Conservation (phyloP, 2,113 vertebrate species). For the Oryzias celebensis region DNA sequence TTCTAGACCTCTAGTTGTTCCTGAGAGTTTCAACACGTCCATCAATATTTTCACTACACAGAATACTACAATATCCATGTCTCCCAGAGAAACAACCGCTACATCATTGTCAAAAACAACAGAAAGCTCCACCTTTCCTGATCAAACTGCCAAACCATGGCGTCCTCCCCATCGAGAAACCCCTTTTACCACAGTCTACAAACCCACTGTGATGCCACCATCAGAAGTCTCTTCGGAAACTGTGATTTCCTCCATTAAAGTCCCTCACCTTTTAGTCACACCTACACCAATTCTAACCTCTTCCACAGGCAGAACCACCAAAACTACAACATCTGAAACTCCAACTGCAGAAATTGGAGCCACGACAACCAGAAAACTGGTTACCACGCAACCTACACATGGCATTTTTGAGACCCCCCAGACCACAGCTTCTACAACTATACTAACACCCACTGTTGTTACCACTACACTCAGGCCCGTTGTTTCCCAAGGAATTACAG, state of each 20-base stretch:
- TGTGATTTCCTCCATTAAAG: slow-evolving; percentile 24
- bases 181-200: slow-evolving; percentile 35
- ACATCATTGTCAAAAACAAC: slow-evolving; percentile 22
- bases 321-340: slow-evolving; percentile 25
- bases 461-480: slow-evolving; percentile 47
- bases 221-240: slow-evolving; percentile 29
- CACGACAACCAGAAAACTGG: slow-evolving; percentile 31
- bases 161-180: slow-evolving; percentile 27
- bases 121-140: slow-evolving; percentile 19
- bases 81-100: slow-evolving; percentile 46
- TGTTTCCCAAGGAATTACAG: slow-evolving; percentile 24
- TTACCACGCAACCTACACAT: slow-evolving; percentile 18
- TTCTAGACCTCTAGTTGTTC: slow-evolving; percentile 31
- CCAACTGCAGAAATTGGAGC: slow-evolving; percentile 21
- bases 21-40: slow-evolving; percentile 40
- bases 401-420: slow-evolving; percentile 24
- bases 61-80: slow-evolving; percentile 13
- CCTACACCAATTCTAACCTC: slow-evolving; percentile 14
- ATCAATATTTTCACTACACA: slow-evolving; percentile 30
- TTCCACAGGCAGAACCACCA: slow-evolving; percentile 28
- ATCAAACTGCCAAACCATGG: slow-evolving; percentile 37
- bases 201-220: slow-evolving; percentile 49
- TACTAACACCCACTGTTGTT: slow-evolving; percentile 7
- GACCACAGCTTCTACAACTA: slow-evolving; percentile 30
- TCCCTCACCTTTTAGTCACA: slow-evolving; percentile 24